These are phyloP conservation scores for Periparus ater DNA, from an alignment of 2,797 vertebrate genomes.

Conservation along the genomic window DNA sequence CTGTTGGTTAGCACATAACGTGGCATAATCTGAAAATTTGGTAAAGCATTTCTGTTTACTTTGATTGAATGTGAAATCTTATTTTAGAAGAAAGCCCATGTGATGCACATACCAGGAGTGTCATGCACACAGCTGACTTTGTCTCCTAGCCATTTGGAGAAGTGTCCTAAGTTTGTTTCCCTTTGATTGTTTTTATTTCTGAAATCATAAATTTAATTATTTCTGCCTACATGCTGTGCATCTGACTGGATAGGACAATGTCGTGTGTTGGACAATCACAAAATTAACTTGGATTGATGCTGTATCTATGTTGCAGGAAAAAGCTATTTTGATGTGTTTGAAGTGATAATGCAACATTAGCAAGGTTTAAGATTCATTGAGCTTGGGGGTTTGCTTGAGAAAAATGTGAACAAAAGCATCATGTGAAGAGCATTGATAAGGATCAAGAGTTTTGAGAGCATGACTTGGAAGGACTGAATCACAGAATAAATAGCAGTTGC, in stretches of 20 bases:
- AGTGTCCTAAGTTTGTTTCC: neutral
- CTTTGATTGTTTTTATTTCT: neutral
- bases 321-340: neutral
- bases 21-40: neutral
- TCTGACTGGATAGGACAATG: neutral
- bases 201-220: neutral
- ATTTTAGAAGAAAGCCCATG: neutral
- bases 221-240: neutral
- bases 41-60: neutral
- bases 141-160: neutral
- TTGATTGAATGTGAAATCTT: neutral
- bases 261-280: accelerated
- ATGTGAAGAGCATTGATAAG: neutral
- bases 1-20: neutral
- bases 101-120: neutral
- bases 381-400: neutral
- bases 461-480: neutral
- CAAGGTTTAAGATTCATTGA: neutral
- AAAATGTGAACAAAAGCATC: neutral
- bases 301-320: neutral
- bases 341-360: neutral
- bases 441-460: neutral
- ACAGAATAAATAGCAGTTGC: neutral
- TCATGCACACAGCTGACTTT: neutral
- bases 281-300: neutral